Base-by-base conservation (phyloP, 2,113 vertebrate genomes). In the Marmota monax region DNA sequence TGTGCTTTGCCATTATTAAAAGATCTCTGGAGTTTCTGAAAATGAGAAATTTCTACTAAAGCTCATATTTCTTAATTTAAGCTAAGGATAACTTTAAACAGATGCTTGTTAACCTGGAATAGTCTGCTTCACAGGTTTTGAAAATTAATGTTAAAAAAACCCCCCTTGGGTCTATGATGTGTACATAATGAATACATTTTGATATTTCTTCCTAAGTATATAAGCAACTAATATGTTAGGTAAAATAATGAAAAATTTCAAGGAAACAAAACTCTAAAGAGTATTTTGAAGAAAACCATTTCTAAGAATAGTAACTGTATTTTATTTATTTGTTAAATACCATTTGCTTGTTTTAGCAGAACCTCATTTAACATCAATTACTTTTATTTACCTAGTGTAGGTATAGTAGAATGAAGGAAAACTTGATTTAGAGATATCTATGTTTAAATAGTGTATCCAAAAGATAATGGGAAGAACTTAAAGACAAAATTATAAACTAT, bases 1-100 rank as follows among this genome's bases (percentile, higher is more conserved):
- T 45, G 13, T 70, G 61, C 25, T 92, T 61, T 92, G 3, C 12
- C 42, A 86, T 76, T 91, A 85, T 78, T 58, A 14, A 86, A 85
- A 79, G 17, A 53, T 65, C 32, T 22, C 17, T 25, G 74, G 23
- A 78, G 70, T 76, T 89, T 95, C 74, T 77, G 13, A 29, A 95
- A 96, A 84, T 77, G 51, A 96, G 58, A 22, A 90, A 83, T 89
- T 85, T 88, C 51, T 27, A 74, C 0, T 45, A 22, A 92, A 9
- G 16, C 70, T 84, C 78, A 27, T 20, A 37, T 85, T 94, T 85
- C 20, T 88, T 32, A 86, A 63, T 61, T 93, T 95, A 80, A 74
- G 53, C 45, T 84, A 73, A 34, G 97, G 77, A 96, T 37, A 61
- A 39, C n/a, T 94, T 48, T 82, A 23, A 67, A 34, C 51, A 92